These are phyloP conservation scores for Vesta saturnalis DNA, from an alignment of 2,888 invertebrate species.

Conservation along the genomic window DNA sequence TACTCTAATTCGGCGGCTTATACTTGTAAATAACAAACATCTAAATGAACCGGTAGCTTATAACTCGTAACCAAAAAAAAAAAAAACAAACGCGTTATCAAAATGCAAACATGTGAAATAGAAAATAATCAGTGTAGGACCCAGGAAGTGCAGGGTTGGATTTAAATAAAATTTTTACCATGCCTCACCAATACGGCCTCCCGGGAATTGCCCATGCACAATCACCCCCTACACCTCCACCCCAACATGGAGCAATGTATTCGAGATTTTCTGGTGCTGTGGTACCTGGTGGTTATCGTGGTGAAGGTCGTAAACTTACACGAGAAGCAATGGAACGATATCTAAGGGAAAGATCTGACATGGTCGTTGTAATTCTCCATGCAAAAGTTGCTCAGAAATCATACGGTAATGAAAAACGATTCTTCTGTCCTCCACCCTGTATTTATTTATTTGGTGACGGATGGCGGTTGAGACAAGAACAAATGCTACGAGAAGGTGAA, in stretches of 20 bases:
- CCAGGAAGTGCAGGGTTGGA: slow-evolving; percentile 29
- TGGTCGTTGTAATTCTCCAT: slow-evolving; percentile 96
- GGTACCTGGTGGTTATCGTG: slow-evolving; percentile 72
- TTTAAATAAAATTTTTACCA: slow-evolving; percentile 52
- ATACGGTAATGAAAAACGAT: slow-evolving; percentile 99
- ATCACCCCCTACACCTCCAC: slow-evolving; percentile 81
- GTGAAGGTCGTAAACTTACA: slow-evolving; percentile 85
- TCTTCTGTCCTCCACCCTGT: slow-evolving; percentile 99
- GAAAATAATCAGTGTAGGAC: slow-evolving; percentile 28
- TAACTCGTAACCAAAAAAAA: slow-evolving; percentile 24
- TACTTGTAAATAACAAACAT: slow-evolving; percentile 8
- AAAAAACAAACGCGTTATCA: too few species aligned
- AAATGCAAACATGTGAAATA: slow-evolving; percentile 28
- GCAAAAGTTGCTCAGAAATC: slow-evolving; percentile 99
- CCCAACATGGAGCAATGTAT: slow-evolving; percentile 70
- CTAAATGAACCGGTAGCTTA: slow-evolving; percentile 27
- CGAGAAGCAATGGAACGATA: slow-evolving; percentile 97
- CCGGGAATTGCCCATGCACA: slow-evolving; percentile 78
- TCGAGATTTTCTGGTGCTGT: slow-evolving; percentile 71
- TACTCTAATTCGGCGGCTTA: slow-evolving; percentile 16
- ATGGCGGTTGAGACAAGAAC: slow-evolving; percentile 95
- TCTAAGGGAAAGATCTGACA: slow-evolving; percentile 91
- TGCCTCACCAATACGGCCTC: slow-evolving; percentile 86
- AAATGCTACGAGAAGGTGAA: slow-evolving; percentile 90
- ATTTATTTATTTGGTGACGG: slow-evolving; percentile 99